A percentile compares a stretch with the other conserved stretches of the same genome.
These are phyloP conservation scores for Meloe dianella DNA, from an alignment of 2,888 invertebrate species.

Conservation along the genomic window DNA sequence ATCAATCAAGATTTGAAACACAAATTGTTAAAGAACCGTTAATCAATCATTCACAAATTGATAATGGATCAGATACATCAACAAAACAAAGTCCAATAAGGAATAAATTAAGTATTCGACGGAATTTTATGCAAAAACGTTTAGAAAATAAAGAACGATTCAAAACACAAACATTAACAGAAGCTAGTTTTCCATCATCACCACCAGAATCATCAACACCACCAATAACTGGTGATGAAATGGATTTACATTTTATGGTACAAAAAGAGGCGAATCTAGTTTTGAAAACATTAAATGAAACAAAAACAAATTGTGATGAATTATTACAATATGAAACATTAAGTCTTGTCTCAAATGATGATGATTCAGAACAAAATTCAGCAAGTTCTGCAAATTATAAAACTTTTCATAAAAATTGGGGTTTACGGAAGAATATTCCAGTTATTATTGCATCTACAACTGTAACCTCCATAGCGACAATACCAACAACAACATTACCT, in stretches of 20 bases:
- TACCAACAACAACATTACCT: not conserved
- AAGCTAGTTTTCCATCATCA: conserved; percentile 62
- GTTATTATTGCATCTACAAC: conserved; percentile 41
- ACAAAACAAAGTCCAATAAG: conserved; percentile 42
- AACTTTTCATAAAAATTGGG: conserved; percentile 65
- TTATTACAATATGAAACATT: conserved; percentile 67
- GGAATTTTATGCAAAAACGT: conserved; percentile 63
- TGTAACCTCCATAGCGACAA: conserved; percentile 6
- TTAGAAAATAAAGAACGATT: conserved; percentile 75
- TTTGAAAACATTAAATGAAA: conserved; percentile 62
- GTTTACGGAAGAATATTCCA: conserved; percentile 62
- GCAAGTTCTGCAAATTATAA: conserved; percentile 66
- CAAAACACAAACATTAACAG: conserved; percentile 72
- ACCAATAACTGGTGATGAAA: conserved; percentile 41
- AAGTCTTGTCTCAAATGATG: conserved; percentile 75
- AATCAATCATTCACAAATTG: conserved; percentile 25
- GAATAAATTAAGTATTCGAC: conserved; percentile 50
- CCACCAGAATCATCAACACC: conserved; percentile 60
- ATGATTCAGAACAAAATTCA: conserved; percentile 71
- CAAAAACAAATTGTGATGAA: conserved; percentile 58
- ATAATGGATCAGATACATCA: conserved; percentile 28
- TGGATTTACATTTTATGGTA: conserved; percentile 60
- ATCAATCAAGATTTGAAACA: conserved; percentile 74
- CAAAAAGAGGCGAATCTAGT: conserved; percentile 66
- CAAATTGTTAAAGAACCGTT: conserved; percentile 60